Base-by-base conservation (phyloP, 1,140 invertebrate species). In the Patella vulgata region DNA sequence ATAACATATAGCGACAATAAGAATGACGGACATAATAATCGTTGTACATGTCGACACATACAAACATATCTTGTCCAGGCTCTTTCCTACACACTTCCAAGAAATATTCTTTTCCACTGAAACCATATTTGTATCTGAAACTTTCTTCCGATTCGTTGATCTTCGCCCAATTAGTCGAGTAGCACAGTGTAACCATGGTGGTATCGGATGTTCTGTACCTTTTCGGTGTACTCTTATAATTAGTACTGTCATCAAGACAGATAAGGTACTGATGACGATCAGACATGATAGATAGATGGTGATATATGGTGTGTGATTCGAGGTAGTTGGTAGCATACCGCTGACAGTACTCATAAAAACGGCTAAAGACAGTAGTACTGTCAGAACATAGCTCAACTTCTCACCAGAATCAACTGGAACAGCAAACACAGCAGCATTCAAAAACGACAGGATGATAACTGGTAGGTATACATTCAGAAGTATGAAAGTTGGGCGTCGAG, bases 341-440 rank as follows among this genome's bases (percentile, higher is more conserved):
- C 30, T n/a, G 6, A 48, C 30, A 3, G 47, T 33, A 23, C 56
- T 58, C 5, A 46, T 17, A 21, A 46, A 46, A 19, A 46, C 56
- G 8, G 56, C 28, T 28, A 58, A 39, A 19, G 53, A 33, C 36
- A 56, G 21, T 19, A 56, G 53, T 17, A 56, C 53, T 9, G 53
- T 56, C 14, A 36, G 14, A 36, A 36, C 56, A 47, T 60, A 60
- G 27, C 47, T 42, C 19, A 62, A 53, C 28, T 55, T 62, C 51
- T 62, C 59, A 21, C 59, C 59, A 21, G 51, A 54, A 5, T 62
- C 59, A 21, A 39, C 40, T 3, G 59, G 59, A 14, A 62, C 50
- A 11, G 55, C n/a, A 39, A 62, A 62, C 3, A 62, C 59, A 8
- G 52, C 23, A 3, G 48, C 21, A 39, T 62, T 62, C 23, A 62